Percentiles rank a stretch among this genome's conserved stretches.
phyloP scores from a whole-genome alignment of 1,140 invertebrate genomes.

The Papilio glaucus region DNA sequence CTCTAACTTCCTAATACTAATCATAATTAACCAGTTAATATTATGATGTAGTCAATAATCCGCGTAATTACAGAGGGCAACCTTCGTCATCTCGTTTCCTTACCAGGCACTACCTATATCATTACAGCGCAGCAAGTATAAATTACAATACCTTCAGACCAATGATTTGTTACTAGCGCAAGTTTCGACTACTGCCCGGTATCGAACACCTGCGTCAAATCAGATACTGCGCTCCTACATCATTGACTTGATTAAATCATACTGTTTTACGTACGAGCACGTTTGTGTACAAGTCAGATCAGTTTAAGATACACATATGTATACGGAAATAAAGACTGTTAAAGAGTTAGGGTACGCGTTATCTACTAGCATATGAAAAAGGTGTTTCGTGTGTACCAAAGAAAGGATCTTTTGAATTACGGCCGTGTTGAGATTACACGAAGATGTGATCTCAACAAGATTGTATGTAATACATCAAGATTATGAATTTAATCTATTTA shows the following conservation, averaged over 20 bases:
- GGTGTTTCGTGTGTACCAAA: too few relatives aligned
- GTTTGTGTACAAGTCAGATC: too few relatives aligned
- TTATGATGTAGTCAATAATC: background rate
- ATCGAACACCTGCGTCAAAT: background rate
- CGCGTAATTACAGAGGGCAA: background rate
- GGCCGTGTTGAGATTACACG: too few relatives aligned
- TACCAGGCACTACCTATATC: background rate
- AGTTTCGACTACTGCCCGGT: background rate
- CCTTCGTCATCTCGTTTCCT: background rate
- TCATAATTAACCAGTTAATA: background rate
- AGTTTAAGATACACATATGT: too few relatives aligned
- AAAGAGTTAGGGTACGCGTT: too few relatives aligned
- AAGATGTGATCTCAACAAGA: background rate
- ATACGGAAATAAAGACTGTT: background rate
- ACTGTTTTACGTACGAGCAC: background rate
- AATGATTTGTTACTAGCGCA: background rate
- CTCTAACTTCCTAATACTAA: too few relatives aligned
- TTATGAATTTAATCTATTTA: background rate
- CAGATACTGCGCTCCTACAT: background rate
- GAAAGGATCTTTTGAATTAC: too few relatives aligned
- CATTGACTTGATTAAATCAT: background rate
- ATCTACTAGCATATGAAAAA: too few relatives aligned
- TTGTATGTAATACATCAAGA: background rate
- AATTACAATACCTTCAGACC: constrained; percentile 12
- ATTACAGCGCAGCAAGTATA: background rate